Evolutionary conservation across 2,888 invertebrate genomes (phyloP).

Genomic region (Ferdinandea cuprea): DNA sequence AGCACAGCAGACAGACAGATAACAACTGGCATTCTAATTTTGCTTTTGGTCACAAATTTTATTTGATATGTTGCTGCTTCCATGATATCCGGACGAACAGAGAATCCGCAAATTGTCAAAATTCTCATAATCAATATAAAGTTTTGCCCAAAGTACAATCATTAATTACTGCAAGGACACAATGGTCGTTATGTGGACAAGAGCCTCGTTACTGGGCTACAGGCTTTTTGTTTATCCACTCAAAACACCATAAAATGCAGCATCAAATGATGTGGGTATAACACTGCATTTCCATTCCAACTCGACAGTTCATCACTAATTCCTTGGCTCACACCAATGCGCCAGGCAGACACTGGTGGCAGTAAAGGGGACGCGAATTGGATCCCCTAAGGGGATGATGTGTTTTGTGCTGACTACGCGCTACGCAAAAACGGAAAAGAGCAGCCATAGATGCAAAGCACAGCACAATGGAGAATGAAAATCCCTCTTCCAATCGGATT

Average conservation of each 20-base stretch:
- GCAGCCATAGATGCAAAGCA: conserved; percentile 28
- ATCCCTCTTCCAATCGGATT: conserved; percentile 51
- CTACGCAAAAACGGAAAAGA: conserved; percentile 40
- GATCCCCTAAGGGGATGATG: conserved; percentile 41
- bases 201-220: not conserved
- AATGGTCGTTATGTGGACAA: too few species aligned
- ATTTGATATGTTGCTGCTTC: conserved; percentile 29
- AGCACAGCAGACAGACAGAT: conserved; percentile 24
- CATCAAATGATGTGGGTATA: not conserved
- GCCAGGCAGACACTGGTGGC: not conserved
- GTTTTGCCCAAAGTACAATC: conserved; percentile 27
- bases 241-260: not conserved
- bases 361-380: not conserved
- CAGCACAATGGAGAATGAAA: conserved; percentile 29
- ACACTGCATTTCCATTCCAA: not conserved
- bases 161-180: conserved; percentile 34
- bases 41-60: conserved; percentile 44
- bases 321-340: conserved; percentile 27
- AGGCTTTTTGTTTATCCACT: not conserved
- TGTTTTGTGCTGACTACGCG: conserved; percentile 28
- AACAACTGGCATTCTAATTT: conserved; percentile 33
- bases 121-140: conserved; percentile 49
- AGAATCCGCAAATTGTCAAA: conserved; percentile 28
- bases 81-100: conserved; percentile 16
- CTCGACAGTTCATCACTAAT: conserved; percentile 44